These are phyloP conservation scores for Sebastes dallii DNA, from an alignment of 2,797 vertebrate genomes.

Conservation along the genomic window DNA sequence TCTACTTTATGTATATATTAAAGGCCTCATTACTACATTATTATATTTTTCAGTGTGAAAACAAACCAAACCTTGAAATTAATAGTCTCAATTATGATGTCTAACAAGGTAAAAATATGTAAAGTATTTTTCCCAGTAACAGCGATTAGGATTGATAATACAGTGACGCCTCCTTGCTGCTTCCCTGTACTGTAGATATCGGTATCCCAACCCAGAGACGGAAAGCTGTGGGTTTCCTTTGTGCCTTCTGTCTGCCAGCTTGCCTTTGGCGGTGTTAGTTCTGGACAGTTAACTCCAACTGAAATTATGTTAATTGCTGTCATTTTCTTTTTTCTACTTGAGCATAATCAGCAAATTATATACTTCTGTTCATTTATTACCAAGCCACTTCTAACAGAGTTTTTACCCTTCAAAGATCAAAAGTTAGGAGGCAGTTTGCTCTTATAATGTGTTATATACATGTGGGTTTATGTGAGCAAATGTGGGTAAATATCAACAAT, in stretches of 20 bases:
- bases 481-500: not conserved
- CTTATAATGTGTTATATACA: slow-evolving; percentile 21
- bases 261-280: slow-evolving; percentile 87
- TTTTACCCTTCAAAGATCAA: slow-evolving; percentile 77
- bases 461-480: slow-evolving; percentile 3
- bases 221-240: slow-evolving; percentile 70
- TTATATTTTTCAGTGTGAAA: slow-evolving; percentile 4
- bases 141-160: slow-evolving; percentile 62
- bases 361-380: slow-evolving; percentile 80
- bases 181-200: slow-evolving; percentile 55
- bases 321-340: slow-evolving; percentile 82
- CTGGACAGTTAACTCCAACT: slow-evolving; percentile 88
- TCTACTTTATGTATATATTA: not conserved
- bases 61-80: not conserved
- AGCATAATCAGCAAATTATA: slow-evolving; percentile 86
- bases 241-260: slow-evolving; percentile 81
- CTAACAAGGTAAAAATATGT: slow-evolving; percentile 29
- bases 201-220: slow-evolving; percentile 53
- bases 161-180: slow-evolving; percentile 36
- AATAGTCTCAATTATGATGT: not conserved
- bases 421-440: slow-evolving; percentile 62
- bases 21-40: not conserved
- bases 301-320: slow-evolving; percentile 87
- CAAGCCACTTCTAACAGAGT: slow-evolving; percentile 67
- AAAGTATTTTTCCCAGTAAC: slow-evolving; percentile 11